phyloP scores from a whole-genome alignment of 2,888 invertebrate genomes.

The Synanthedon tipuliformis region DNA sequence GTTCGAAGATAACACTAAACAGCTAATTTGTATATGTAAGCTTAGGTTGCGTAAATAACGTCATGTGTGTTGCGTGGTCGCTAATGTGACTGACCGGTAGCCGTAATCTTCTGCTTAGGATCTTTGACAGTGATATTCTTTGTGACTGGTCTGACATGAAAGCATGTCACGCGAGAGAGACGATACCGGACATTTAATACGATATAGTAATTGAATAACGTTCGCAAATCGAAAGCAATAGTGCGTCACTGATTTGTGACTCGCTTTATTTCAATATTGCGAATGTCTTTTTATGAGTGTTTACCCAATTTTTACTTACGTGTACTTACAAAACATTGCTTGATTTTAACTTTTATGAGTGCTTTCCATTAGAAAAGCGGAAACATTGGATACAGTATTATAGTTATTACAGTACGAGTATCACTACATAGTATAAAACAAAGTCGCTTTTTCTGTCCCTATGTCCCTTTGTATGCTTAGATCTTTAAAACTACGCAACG shows the following conservation, averaged over 20 bases:
- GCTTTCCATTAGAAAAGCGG: too few species aligned
- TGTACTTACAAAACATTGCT: too few species aligned
- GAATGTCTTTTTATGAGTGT: too few species aligned
- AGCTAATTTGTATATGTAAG: slow-evolving; percentile 54
- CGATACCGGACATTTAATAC: neutral
- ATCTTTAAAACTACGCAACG: too few species aligned
- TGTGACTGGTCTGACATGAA: slow-evolving; percentile 10
- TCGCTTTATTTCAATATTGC: neutral
- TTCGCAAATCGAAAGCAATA: neutral
- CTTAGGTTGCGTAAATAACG: slow-evolving; percentile 49
- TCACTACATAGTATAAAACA: too few species aligned
- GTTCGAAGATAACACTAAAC: slow-evolving; percentile 52
- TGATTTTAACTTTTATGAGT: too few species aligned
- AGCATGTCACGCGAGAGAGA: slow-evolving; percentile 10
- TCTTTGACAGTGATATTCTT: slow-evolving; percentile 10
- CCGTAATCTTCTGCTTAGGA: slow-evolving; percentile 23
- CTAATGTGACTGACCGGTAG: slow-evolving; percentile 32
- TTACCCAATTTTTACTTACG: too few species aligned
- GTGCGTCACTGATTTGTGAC: neutral
- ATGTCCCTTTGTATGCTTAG: too few species aligned
- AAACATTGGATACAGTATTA: too few species aligned
- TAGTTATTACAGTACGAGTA: too few species aligned
- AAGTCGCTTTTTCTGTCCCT: too few species aligned
- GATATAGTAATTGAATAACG: neutral
- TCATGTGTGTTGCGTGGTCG: slow-evolving; percentile 28